Evolutionary conservation across 2,113 vertebrate species (phyloP).

Genomic region (Pyrgilauda ruficollis): DNA sequence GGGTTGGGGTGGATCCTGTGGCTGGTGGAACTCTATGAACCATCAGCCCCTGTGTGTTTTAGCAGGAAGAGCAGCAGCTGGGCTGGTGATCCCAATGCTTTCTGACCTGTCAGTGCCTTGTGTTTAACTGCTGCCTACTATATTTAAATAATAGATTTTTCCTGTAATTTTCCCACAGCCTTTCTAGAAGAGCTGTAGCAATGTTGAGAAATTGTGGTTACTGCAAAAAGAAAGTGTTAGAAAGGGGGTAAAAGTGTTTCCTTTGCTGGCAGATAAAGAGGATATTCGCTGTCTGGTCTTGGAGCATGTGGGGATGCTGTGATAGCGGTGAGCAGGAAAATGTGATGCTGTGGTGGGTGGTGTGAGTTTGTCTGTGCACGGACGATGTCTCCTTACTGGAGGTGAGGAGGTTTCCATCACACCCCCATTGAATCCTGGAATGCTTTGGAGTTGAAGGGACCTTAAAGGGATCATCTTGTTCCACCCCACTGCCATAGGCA

Average conservation of each 20-base stretch:
- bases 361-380: neutral
- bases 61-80: neutral
- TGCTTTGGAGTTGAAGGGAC: neutral
- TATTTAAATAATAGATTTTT: neutral
- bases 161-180: neutral
- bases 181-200: rapidly evolving
- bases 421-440: neutral
- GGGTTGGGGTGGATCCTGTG: neutral
- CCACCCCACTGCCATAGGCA: neutral
- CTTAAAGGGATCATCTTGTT: neutral
- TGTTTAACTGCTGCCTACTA: neutral
- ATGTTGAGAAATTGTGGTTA: neutral
- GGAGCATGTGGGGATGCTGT: rapidly evolving
- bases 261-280: slow-evolving; percentile 23
- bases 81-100: neutral
- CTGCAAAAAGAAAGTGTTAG: neutral
- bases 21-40: neutral
- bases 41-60: neutral
- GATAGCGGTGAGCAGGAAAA: neutral
- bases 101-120: neutral
- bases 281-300: neutral
- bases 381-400: rapidly evolving
- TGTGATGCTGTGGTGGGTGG: neutral
- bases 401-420: neutral
- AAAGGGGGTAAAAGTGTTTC: neutral